Base-by-base conservation (phyloP, 2,888 invertebrate genomes). In the Boloria euphrosyne region DNA sequence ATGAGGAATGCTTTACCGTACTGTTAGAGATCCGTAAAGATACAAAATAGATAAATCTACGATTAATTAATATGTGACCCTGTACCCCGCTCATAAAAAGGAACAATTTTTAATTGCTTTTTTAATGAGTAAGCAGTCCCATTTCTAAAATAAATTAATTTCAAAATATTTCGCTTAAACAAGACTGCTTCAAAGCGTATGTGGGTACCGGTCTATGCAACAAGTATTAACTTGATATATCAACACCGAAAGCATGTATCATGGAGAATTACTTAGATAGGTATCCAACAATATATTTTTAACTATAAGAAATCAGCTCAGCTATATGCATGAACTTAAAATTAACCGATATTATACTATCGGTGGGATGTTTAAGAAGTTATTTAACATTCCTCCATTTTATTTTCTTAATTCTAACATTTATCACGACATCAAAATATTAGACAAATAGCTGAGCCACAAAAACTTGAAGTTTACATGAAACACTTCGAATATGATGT, bases 401-500 rank as follows among this genome's bases (percentile, higher is more conserved):
- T 13, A 27, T 16, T 59, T 27, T 59, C 17, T 58, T 58, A 58
- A 58, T 17, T 59, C 59, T 59, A 59, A 59, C 59, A 59, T 59
- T 59, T 59, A 59, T 49, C 49, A 59, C 50, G 49, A 59, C 50
- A 50, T 38, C 50, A 47, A 50, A 38, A 18, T 14, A 57, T 57
- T 46, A 57, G 22, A 57, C 46, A 50, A 49, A 55, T 13, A 50
- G 59, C 31, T 49, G 59, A 49, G 49, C 38, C 49, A 59, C 17
- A 50, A 31, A 59, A 59, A 6, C 14, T 38, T 13, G 3, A 50
- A 27, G 38, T 77, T 84, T 83, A 90, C 88, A 89, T 89, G 78
- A 84, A 89, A 75, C 88, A 89, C 81, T 90, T 90, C n/a, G 90
- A 87, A 78, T 89, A 90, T 17, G 86, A 78, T 49, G 84, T 83